Evolutionary conservation across 2,888 invertebrate genomes (phyloP), one percentile per base, ranked within the genome.

Genomic region (Brenthis daphne): DNA sequence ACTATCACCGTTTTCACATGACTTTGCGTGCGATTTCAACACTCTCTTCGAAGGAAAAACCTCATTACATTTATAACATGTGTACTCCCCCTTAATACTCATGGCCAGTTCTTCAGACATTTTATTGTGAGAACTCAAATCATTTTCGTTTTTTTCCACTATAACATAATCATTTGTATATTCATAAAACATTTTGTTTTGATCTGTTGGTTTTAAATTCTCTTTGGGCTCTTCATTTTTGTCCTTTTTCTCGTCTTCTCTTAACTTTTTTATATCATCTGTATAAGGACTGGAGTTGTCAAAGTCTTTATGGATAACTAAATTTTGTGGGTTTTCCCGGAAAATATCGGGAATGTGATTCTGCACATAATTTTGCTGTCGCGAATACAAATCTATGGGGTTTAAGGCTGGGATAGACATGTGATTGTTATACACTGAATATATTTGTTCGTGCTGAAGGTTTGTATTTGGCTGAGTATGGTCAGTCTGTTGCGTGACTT

Each of bases 301-400:
- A 68, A 82, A 90, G 75, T 90, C 87, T 76, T 86, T 80, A 47
- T 90, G 85, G 0, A 92, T 73, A 3, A 92, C 90, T 77, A 92
- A 75, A 58, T 92, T 92, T 74, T 92, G 90, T 0, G 92, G 91
- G 33, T 91, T 89, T 43, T 90, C 90, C 57, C 88, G 76, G 33
- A 64, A 68, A 4, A 74, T 55, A 24, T 73, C 75, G 37, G 78
- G 80, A 1, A 78, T 73, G 73, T 82, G 90, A 64, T 82, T 86
- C 72, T 87, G 89, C 0, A 84, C 72, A 72, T 86, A 91, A 57
- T 82, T 87, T 65, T 85, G 88, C 0, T 80, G 77, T 48, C 89
- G 79, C 0, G 86, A 74, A 71, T 90, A 92, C 1, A 89, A 65
- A 14, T 90, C 81, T 57, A 77, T 82, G 0, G 78, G 64, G 65